phyloP scores from a whole-genome alignment of 1,140 invertebrate species.

The Contarinia nasturtii region DNA sequence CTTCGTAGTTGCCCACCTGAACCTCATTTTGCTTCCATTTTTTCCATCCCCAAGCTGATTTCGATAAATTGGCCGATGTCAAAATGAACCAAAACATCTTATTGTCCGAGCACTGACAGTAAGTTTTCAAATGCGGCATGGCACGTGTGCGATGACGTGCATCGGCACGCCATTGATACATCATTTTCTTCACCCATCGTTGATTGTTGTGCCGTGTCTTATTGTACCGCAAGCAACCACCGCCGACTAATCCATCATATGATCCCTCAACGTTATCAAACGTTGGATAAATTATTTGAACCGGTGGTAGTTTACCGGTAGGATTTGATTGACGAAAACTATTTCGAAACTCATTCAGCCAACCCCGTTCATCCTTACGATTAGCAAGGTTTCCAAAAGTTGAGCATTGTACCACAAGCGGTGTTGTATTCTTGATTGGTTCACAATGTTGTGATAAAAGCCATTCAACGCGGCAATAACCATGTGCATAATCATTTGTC shows the following conservation, averaged over 20 bases:
- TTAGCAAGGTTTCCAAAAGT: slow-evolving; percentile 80
- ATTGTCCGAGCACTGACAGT: slow-evolving; percentile 48
- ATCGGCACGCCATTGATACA: slow-evolving; percentile 48
- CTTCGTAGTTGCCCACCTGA: slow-evolving; percentile 84
- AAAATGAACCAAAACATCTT: slow-evolving; percentile 63
- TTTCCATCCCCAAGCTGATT: slow-evolving; percentile 86
- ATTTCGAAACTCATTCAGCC: slow-evolving; percentile 37
- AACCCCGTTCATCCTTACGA: slow-evolving; percentile 54
- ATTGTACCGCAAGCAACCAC: slow-evolving; percentile 71
- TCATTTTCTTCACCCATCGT: slow-evolving; percentile 52
- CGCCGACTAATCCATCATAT: too few species aligned
- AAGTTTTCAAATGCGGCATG: slow-evolving; percentile 89
- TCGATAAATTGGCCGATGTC: slow-evolving; percentile 86
- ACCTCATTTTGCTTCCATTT: too few species aligned
- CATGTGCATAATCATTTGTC: too few species aligned
- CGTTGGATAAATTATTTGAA: slow-evolving; percentile 41
- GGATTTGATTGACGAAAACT: slow-evolving; percentile 30
- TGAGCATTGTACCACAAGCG: slow-evolving; percentile 62
- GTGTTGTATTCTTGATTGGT: slow-evolving; percentile 26
- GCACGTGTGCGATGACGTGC: slow-evolving; percentile 44
- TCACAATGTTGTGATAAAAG: slow-evolving; percentile 42
- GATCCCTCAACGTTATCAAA: slow-evolving; percentile 64
- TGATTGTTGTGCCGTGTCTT: slow-evolving; percentile 71
- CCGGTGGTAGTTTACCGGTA: slow-evolving; percentile 13
- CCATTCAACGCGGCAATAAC: slow-evolving; percentile 43